Evolutionary conservation across 2,797 vertebrate genomes (phyloP).

Genomic region (Alectoris magna): DNA sequence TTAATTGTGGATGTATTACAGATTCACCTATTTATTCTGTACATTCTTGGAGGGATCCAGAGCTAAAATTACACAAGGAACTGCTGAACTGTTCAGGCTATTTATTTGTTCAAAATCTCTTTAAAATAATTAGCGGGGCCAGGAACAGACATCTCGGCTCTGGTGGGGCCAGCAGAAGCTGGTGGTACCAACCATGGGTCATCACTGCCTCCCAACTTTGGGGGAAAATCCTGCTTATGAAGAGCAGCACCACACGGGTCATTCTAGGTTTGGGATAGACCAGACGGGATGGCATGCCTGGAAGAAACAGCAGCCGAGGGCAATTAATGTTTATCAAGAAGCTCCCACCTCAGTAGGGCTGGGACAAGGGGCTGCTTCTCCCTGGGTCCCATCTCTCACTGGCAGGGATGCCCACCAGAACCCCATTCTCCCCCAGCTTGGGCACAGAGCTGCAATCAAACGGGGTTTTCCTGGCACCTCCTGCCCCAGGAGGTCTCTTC

Average conservation of each 20-base stretch:
- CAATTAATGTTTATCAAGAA: neutral
- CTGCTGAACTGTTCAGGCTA: conserved; percentile 23
- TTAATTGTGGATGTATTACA: conserved; percentile 49
- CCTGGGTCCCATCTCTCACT: too few species aligned
- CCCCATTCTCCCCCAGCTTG: neutral
- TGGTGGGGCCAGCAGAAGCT: neutral
- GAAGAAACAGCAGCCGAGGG: neutral
- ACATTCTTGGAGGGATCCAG: conserved; percentile 61
- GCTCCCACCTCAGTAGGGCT: neutral
- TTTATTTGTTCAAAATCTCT: conserved; percentile 69
- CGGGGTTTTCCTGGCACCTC: neutral
- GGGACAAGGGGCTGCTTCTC: neutral
- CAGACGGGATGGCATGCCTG: neutral
- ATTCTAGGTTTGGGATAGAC: neutral
- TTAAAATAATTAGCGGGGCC: conserved; percentile 32
- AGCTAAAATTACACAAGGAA: conserved; percentile 72
- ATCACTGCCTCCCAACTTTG: neutral
- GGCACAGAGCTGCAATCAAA: neutral
- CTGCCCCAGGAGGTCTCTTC: rapidly evolving
- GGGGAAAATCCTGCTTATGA: neutral
- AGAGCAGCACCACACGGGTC: neutral
- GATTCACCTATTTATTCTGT: conserved; percentile 73
- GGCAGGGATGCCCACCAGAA: too few species aligned
- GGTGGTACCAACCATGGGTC: neutral
- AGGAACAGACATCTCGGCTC: conserved; percentile 42